Evolutionary conservation across 1,140 invertebrate species (phyloP).

Genomic region (Cylas formicarius): DNA sequence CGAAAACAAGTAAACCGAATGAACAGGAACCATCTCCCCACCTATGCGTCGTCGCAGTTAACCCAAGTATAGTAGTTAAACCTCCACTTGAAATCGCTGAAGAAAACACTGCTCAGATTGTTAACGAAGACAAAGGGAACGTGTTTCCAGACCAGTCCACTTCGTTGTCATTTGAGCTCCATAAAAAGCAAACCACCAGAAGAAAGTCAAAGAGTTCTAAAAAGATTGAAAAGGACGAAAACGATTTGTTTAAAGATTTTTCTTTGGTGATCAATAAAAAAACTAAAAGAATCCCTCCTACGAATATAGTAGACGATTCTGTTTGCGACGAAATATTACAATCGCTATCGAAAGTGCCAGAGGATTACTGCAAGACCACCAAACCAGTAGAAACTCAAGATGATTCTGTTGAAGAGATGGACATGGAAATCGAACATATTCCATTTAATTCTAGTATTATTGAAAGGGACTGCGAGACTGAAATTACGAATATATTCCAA

Average conservation of each 20-base stretch:
- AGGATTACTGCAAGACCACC: neutral
- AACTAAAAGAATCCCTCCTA: slow-evolving; percentile 19
- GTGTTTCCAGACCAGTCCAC: too few relatives aligned
- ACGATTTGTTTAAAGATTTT: slow-evolving; percentile 25
- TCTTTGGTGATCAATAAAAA: slow-evolving; percentile 28
- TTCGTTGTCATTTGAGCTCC: too few relatives aligned
- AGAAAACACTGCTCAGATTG: too few relatives aligned
- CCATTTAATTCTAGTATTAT: slow-evolving; percentile 22
- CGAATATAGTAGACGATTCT: slow-evolving; percentile 18
- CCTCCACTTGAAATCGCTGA: too few relatives aligned
- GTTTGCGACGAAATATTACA: slow-evolving; percentile 14
- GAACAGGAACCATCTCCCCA: too few relatives aligned
- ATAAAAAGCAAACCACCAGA: slow-evolving; percentile 21
- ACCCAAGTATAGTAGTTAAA: too few relatives aligned
- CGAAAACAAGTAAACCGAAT: too few relatives aligned
- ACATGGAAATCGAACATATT: slow-evolving; percentile 28
- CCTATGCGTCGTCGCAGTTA: too few relatives aligned
- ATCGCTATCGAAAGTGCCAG: neutral
- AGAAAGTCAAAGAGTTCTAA: slow-evolving; percentile 26
- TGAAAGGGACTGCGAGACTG: slow-evolving; percentile 14
- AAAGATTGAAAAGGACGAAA: slow-evolving; percentile 20
- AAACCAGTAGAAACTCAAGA: slow-evolving; percentile 1
- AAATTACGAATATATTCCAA: too few relatives aligned
- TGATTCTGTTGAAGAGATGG: slow-evolving; percentile 27
- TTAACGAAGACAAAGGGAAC: too few relatives aligned